Base-by-base conservation (phyloP, 1,140 invertebrate species). In the Meteorus sp. region DNA sequence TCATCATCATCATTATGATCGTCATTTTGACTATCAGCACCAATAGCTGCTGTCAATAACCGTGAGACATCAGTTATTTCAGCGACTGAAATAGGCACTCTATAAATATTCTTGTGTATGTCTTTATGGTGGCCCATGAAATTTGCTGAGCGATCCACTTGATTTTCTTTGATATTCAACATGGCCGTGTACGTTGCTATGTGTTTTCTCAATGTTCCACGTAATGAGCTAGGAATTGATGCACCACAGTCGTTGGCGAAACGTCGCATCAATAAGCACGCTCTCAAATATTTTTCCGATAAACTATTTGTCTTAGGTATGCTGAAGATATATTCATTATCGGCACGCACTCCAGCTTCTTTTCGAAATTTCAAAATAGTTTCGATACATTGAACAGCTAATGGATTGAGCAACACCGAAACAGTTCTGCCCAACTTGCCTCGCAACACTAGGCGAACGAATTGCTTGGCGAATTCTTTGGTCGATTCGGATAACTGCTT, bases 71-170 rank as follows among this genome's bases (percentile, higher is more conserved):
- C 50, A 6, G 50, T 52, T n/a, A 52, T 52, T 20, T 37, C 50
- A 11, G 50, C 5, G n/a, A 52, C 29, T 7, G 50, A 23, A 13
- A 52, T 31, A 3, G 50, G 31, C 27, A 52, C 20, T 15, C 50
- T 11, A 48, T 48, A 48, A n/a, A 48, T 48, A 48, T 48, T 48
- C 27, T 39, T 52, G 19, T 52, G 50, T 5, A 52, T 52, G 22
- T 52, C 29, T 35, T 35, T 33, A 31, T 33, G 13, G 15, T 52
- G 50, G 5, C 50, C 50, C 29, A 52, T 33, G 29, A 52, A 52
- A 22, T 52, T 52, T 15, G 50, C 50, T 11, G 35, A 13, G 33
- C 22, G 27, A 25, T 52, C 50, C 8, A 52, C 33, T 37, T 52
- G 31, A 9, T 9, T 20, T 9, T 52, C 22, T 48, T 48, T 11